Evolutionary conservation across 2,888 invertebrate genomes (phyloP), one percentile per base, ranked within the genome.

Genomic region (Leucoptera coffeella): DNA sequence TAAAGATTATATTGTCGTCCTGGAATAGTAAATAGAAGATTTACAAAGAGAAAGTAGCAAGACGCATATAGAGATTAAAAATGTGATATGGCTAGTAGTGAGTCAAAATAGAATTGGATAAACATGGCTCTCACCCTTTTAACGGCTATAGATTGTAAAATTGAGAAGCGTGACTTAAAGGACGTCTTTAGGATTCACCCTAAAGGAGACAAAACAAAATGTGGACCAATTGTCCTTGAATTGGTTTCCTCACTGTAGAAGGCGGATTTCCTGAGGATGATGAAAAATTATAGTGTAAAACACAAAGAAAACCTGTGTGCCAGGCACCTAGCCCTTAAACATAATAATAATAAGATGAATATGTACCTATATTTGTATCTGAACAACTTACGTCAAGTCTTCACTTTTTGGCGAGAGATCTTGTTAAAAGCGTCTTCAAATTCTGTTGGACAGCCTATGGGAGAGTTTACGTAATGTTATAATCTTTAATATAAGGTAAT

Each of bases 61-160:
- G 27, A 12, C 25, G 1, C 29, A 31, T 13, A 15, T 36, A 4
- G 32, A 36, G 30, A 31, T 36, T 7, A 37, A 35, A 27, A 37
- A 35, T 19, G 32, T 37, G 2, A 35, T 31, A 30, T 12, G 31
- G 23, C 9, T 3, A 8, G 4, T 4, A 28, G 22, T 4, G 34
- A 37, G 26, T 26, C 29, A 3, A 36, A 33, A 14, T 33, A 31
- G 15, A 30, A 35, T 9, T 14, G 35, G 2, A 15, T 37, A 2
- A 15, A 31, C 2, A 33, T 37, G 33, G 27, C 31, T 1, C 2
- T 27, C 3, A 8, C 19, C 4, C 24, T 37, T 6, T 26, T 28
- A 3, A 23, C 29, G n/a, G 30, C 8, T 7, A 14, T 37, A n/a
- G 19, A 19, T 4, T 33, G 31, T 12, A 20, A 30, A 7, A 7